Percentiles rank a stretch among this genome's conserved stretches.
Conservation (phyloP, 1,140 invertebrate species). For the Telenomus remus region DNA sequence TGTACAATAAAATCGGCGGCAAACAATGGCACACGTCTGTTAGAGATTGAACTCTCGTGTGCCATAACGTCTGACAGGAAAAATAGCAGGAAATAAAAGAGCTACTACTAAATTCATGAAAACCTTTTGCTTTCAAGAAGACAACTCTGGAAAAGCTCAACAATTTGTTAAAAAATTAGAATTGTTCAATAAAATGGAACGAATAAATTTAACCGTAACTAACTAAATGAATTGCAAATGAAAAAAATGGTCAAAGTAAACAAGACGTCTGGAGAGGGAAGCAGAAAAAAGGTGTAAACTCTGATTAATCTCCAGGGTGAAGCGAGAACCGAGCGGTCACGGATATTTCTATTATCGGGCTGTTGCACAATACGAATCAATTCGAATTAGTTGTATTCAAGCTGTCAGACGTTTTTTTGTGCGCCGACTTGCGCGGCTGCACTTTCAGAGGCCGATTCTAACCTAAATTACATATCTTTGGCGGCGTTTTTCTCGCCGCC, state of each 20-base stretch:
- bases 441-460: slow-evolving; percentile 35
- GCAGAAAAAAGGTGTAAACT: neutral
- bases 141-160: too few species aligned
- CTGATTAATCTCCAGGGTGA: neutral
- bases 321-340: neutral
- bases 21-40: slow-evolving; percentile 16
- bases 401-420: slow-evolving; percentile 25
- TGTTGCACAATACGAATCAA: slow-evolving; percentile 11
- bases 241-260: too few species aligned
- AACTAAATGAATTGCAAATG: too few species aligned
- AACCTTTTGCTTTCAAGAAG: too few species aligned
- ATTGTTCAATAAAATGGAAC: too few species aligned
- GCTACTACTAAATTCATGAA: too few species aligned
- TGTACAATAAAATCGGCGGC: neutral
- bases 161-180: too few species aligned
- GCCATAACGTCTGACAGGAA: slow-evolving; percentile 25
- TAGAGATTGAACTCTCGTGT: slow-evolving; percentile 7
- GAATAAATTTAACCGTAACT: too few species aligned
- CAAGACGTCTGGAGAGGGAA: neutral
- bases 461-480: slow-evolving; percentile 52
- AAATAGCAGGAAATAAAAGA: neutral
- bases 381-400: slow-evolving; percentile 33
- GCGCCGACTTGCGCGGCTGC: slow-evolving; percentile 13
- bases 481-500: slow-evolving; percentile 34
- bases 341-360: slow-evolving; percentile 3